Percentiles rank a stretch among this genome's conserved stretches.
Evolutionary conservation across 2,113 vertebrate genomes (phyloP).

Genomic region (Nesoenas mayeri): DNA sequence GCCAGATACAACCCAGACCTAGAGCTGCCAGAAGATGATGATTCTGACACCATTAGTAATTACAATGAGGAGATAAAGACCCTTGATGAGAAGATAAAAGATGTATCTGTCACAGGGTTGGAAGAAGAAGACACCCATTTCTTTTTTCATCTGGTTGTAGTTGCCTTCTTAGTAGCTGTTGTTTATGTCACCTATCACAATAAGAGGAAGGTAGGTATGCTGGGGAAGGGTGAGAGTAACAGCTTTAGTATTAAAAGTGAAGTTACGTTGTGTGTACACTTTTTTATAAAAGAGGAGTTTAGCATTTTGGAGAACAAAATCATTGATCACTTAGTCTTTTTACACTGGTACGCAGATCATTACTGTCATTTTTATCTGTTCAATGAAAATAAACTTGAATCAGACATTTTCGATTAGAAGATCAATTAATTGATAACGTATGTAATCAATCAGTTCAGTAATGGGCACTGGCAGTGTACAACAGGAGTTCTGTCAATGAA

Average conservation of each 20-base stretch:
- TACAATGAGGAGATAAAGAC: constrained; percentile 65
- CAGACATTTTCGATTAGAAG: not conserved
- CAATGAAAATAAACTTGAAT: not conserved
- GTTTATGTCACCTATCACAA: constrained; percentile 96
- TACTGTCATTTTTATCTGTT: not conserved
- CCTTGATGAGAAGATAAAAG: constrained; percentile 60
- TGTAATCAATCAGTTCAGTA: not conserved
- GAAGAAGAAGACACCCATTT: constrained; percentile 93
- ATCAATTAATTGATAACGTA: not conserved
- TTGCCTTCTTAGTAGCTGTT: constrained; percentile 90
- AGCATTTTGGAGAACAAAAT: not conserved
- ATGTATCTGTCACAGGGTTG: constrained; percentile 63
- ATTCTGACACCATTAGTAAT: constrained; percentile 25
- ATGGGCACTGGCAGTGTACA: not conserved
- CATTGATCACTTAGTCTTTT: not conserved
- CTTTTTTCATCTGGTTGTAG: constrained; percentile 91
- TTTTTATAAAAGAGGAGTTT: not conserved
- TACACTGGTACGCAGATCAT: not conserved
- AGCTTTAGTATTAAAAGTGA: not conserved
- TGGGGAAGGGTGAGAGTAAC: not conserved
- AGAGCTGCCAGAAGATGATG: constrained; percentile 27
- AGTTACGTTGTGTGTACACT: accelerated
- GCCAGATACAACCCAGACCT: constrained; percentile 50
- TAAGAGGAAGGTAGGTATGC: constrained; percentile 90
- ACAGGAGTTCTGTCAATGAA: not conserved